phyloP scores from a whole-genome alignment of 2,888 invertebrate genomes.

The Drosophila silvestris region DNA sequence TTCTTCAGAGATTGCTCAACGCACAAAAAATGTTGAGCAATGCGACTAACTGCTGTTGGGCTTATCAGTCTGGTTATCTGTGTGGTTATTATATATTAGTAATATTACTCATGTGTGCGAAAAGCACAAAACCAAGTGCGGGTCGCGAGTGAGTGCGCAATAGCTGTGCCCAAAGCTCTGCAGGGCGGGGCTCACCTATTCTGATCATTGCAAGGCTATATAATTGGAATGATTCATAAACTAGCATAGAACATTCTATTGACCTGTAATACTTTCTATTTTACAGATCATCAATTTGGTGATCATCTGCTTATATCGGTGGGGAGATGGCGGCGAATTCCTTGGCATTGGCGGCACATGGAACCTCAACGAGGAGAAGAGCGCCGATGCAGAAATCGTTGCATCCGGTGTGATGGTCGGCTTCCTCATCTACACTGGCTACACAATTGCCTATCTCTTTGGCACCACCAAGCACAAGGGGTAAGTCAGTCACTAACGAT shows the following conservation, averaged over 20 bases:
- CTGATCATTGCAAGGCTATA: constrained; percentile 19
- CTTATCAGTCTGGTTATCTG: constrained; percentile 47
- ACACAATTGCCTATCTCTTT: constrained; percentile 91
- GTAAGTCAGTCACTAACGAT: constrained; percentile 81
- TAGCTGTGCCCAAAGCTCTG: constrained; percentile 24
- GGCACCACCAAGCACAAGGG: constrained; percentile 92
- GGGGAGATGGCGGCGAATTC: constrained; percentile 93
- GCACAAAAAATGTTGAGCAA: constrained; percentile 49
- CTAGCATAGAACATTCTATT: not conserved
- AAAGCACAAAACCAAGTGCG: constrained; percentile 27
- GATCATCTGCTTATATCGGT: constrained; percentile 92
- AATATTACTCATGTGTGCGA: constrained; percentile 66
- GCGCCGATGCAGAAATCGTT: constrained; percentile 94
- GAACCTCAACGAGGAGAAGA: constrained; percentile 95
- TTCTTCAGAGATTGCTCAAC: not conserved
- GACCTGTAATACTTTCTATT: not conserved
- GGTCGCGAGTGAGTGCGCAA: constrained; percentile 19
- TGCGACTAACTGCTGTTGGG: constrained; percentile 15
- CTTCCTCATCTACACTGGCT: constrained; percentile 93
- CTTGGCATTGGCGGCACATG: constrained; percentile 95
- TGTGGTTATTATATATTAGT: constrained; percentile 37
- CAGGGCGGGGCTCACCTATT: constrained; percentile 41
- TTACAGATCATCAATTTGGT: constrained; percentile 92
- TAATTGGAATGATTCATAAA: constrained; percentile 28
- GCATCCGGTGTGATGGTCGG: constrained; percentile 95